Evolutionary conservation across 2,888 invertebrate species (phyloP), one percentile per base, ranked within the genome.

Genomic region (Peribatodes rhomboidaria): DNA sequence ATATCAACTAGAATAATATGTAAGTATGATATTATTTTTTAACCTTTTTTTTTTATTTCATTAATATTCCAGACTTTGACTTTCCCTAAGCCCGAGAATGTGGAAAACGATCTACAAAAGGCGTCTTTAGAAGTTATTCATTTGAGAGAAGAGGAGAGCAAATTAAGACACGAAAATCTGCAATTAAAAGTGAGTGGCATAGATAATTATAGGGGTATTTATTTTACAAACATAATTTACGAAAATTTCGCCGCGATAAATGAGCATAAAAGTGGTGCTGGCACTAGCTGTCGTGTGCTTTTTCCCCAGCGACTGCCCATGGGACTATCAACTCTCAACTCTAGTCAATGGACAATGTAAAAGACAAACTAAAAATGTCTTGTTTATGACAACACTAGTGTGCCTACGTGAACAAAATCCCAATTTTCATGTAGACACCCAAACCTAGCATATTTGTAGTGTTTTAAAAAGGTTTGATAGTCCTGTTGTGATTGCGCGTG

Each of bases 121-220:
- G 95, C 96, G 61, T 94, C 95, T 68, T 94, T 95, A 77, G 97
- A 98, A 94, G 95, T 97, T 56, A 95, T 95, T 85, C 95, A 95
- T 86, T 94, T 98, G 82, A 95, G 96, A 83, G 97, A 97, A 86
- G 96, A 97, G 80, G 96, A 97, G 83, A 96, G 95, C 88, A 94
- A 94, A 85, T 93, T 98, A 87, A 95, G 96, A 91, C 96, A 97
- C 92, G 98, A 98, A 91, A 97, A 97, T 94, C 93, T 97, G 78
- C 95, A 95, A 89, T 94, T 98, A 84, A 98, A 97, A 95, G 97
- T 97, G 91, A 92, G 90, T 85, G 66, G 41, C 53, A 53, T 71
- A 75, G 69, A 59, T 65, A 41, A 71, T n/a, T n/a, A n/a, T n/a
- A 68, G 52, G 61, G 72, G 41, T 31, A 47, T 61, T 58, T 50